Evolutionary conservation across 2,797 vertebrate species (phyloP).

Genomic region (Simalia tracyae): DNA sequence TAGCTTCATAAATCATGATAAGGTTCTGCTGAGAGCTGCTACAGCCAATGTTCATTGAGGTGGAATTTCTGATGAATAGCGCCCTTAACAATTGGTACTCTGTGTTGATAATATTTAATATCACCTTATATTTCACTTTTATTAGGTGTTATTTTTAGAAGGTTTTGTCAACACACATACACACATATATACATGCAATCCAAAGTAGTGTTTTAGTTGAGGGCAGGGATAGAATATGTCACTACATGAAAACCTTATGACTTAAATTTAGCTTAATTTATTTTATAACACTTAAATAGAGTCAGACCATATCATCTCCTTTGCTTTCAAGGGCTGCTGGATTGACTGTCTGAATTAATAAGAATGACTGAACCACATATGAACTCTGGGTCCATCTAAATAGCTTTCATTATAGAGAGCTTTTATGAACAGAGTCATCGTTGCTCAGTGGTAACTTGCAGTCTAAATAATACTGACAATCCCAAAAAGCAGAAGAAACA

Average conservation of each 20-base stretch:
- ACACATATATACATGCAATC: background rate
- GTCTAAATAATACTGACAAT: background rate
- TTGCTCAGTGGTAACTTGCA: background rate
- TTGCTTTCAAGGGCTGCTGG: background rate
- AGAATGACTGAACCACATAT: background rate
- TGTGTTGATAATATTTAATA: slow-evolving; percentile 32
- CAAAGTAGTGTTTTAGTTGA: slow-evolving; percentile 4
- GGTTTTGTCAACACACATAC: slow-evolving; percentile 12
- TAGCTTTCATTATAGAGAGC: background rate
- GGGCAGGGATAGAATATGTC: background rate
- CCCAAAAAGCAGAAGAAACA: background rate
- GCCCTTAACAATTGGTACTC: slow-evolving; percentile 17
- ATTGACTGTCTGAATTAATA: background rate
- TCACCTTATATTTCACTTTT: slow-evolving; percentile 2
- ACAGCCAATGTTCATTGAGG: slow-evolving; percentile 11
- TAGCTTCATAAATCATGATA: slow-evolving; percentile 48
- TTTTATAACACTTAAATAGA: background rate
- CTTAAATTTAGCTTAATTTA: background rate
- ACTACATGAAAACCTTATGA: background rate
- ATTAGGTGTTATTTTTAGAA: slow-evolving; percentile 5
- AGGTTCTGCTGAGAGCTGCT: slow-evolving; percentile 19
- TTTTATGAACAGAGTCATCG: background rate
- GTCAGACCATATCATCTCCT: background rate
- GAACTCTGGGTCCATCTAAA: background rate
- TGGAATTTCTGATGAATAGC: slow-evolving; percentile 26